Conservation (phyloP, 1,140 invertebrate species). For the Pseudoatta argentina region DNA sequence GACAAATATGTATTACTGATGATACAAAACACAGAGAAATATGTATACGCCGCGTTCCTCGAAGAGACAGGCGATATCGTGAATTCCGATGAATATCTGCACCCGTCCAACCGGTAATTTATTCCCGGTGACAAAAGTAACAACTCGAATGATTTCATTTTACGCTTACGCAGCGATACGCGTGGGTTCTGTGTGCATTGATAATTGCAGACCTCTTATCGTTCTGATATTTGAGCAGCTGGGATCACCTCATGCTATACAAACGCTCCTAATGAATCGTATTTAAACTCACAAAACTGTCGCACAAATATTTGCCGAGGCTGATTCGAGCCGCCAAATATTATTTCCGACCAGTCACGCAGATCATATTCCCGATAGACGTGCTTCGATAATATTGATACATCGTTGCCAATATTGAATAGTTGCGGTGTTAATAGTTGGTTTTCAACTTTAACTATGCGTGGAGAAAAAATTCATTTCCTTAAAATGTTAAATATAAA, state of each 20-base stretch:
- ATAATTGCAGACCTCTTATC: slow-evolving; percentile 59
- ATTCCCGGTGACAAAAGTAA: background rate
- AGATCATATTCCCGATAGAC: slow-evolving; percentile 18
- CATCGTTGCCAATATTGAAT: background rate
- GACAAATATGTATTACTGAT: slow-evolving; percentile 13
- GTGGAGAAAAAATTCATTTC: background rate
- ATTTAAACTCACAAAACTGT: slow-evolving; percentile 63
- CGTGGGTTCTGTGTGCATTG: slow-evolving; percentile 40
- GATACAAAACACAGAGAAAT: background rate
- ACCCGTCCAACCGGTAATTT: background rate
- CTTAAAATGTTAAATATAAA: background rate
- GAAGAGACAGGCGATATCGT: background rate
- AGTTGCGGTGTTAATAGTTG: background rate
- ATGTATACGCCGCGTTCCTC: background rate
- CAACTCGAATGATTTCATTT: slow-evolving; percentile 38
- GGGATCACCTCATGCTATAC: slow-evolving; percentile 48
- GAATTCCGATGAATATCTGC: background rate
- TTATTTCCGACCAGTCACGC: slow-evolving; percentile 55
- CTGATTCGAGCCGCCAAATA: slow-evolving; percentile 53
- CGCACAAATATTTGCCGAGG: slow-evolving; percentile 55
- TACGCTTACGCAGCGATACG: slow-evolving; percentile 8
- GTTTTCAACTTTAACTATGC: background rate
- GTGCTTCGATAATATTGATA: slow-evolving; percentile 14
- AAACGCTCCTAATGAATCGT: slow-evolving; percentile 63
- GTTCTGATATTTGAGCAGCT: slow-evolving; percentile 61